A percentile compares a stretch with the other conserved stretches of the same genome.
phyloP scores from a whole-genome alignment of 2,888 invertebrate species.

The Seira ritae region DNA sequence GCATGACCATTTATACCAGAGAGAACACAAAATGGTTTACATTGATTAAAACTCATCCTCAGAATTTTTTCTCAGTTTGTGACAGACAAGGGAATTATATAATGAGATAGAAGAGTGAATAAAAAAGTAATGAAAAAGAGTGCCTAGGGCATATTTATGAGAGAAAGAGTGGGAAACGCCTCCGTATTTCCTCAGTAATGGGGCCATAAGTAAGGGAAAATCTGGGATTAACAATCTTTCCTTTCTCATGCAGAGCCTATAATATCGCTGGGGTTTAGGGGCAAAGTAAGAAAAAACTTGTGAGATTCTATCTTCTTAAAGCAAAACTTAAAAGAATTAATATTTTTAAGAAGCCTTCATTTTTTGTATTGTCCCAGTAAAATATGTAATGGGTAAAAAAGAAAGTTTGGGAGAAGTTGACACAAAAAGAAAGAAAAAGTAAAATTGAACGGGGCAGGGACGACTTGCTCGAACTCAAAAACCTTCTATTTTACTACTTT shows the following conservation, averaged over 20 bases:
- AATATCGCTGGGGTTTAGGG: too few relatives aligned
- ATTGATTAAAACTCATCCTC: background rate
- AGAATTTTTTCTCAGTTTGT: background rate
- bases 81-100: conserved; percentile 45
- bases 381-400: background rate
- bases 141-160: conserved; percentile 11
- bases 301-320: too few relatives aligned
- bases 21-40: background rate
- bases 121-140: conserved; percentile 32
- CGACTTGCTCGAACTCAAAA: conserved; percentile 9
- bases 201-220: background rate
- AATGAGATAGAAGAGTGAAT: conserved; percentile 47
- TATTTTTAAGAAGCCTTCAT: too few relatives aligned
- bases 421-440: background rate
- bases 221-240: background rate
- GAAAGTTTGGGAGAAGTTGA: background rate
- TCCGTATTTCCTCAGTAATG: background rate
- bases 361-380: too few relatives aligned
- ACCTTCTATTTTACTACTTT: background rate
- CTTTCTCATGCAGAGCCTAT: background rate
- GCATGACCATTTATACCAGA: too few relatives aligned
- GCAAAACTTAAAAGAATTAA: too few relatives aligned
- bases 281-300: background rate
- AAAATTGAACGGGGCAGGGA: conserved; percentile 8
- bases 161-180: background rate